Evolutionary conservation across 2,888 invertebrate genomes (phyloP).

Genomic region (Phyllotreta striolata): DNA sequence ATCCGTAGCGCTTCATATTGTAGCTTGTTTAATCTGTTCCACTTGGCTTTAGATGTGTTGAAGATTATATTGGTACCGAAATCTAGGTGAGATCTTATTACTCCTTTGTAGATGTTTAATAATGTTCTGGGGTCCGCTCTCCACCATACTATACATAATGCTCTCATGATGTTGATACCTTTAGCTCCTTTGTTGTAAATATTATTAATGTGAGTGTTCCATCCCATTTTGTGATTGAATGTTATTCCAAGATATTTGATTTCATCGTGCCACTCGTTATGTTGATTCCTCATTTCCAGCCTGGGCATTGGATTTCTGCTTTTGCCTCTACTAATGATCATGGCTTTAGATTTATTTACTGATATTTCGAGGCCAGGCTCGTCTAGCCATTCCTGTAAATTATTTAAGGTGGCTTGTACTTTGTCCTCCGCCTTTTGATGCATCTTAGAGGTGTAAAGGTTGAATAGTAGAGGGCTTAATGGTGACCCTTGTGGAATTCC

Average conservation of each 20-base stretch:
- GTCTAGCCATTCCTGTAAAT: background rate
- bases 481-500: slow-evolving; percentile 10
- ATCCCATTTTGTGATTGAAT: background rate
- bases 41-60: background rate
- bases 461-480: background rate
- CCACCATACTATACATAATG: background rate
- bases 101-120: background rate
- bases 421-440: background rate
- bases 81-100: background rate
- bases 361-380: background rate
- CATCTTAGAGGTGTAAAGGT: background rate
- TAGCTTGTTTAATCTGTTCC: background rate
- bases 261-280: background rate
- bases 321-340: too few species aligned
- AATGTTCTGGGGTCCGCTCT: background rate
- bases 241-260: background rate
- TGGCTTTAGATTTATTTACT: background rate
- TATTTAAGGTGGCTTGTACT: background rate
- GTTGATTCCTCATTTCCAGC: background rate
- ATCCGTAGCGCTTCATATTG: background rate
- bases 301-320: background rate
- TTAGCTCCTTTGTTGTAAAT: background rate
- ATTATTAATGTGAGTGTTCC: background rate
- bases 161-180: background rate
- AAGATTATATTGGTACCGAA: background rate